Evolutionary conservation across 2,113 vertebrate genomes (phyloP).

Genomic region (Tauraco erythrolophus): DNA sequence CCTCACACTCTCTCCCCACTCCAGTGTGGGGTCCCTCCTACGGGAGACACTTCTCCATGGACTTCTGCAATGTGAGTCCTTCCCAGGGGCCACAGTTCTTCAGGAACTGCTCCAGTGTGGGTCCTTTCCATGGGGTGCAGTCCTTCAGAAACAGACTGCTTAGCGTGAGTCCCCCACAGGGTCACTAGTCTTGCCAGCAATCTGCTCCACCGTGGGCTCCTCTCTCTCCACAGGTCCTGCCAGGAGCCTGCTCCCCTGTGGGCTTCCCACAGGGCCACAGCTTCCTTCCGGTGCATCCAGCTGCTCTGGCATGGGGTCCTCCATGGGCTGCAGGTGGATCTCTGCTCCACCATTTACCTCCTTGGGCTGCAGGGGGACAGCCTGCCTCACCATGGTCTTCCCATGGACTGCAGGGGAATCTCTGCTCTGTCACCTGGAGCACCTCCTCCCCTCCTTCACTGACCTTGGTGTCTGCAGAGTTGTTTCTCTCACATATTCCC

Average conservation of each 20-base stretch:
- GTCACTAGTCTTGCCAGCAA: background rate
- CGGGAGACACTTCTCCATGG: accelerated
- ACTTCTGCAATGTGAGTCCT: accelerated
- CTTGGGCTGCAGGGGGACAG: background rate
- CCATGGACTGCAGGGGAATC: background rate
- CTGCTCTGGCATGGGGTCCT: accelerated
- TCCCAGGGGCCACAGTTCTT: background rate
- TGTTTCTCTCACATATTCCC: background rate
- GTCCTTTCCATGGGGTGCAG: background rate
- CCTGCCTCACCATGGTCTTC: background rate
- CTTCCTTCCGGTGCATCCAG: background rate
- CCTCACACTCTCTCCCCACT: background rate
- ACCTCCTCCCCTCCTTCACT: background rate
- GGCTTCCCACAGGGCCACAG: background rate
- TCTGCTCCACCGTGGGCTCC: background rate
- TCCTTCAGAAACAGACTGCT: background rate
- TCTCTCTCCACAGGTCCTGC: background rate
- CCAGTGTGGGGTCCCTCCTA: background rate
- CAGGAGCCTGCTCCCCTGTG: background rate
- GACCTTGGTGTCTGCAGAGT: background rate
- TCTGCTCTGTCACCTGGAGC: background rate
- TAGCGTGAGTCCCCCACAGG: accelerated
- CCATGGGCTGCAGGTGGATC: too few relatives aligned
- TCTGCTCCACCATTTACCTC: too few relatives aligned
- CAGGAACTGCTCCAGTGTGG: background rate